Evolutionary conservation across 2,888 invertebrate genomes (phyloP).

Genomic region (Chymomyza amoena): DNA sequence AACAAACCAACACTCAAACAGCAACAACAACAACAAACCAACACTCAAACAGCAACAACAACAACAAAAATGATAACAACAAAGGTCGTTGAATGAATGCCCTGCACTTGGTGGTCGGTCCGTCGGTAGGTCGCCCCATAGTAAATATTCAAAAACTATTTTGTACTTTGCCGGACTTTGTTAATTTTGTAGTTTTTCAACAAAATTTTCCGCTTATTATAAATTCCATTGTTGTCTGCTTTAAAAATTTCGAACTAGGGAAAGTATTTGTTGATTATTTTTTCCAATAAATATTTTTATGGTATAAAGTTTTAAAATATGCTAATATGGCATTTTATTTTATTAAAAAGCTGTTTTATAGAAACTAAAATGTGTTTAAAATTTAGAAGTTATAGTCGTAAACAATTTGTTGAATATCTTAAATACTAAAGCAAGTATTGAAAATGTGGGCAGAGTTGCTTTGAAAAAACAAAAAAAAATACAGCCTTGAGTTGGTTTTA

Average conservation of each 20-base stretch:
- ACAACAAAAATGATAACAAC: not conserved
- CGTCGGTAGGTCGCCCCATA: too few species aligned
- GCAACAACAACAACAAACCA: not conserved
- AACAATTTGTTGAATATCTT: too few species aligned
- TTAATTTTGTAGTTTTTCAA: not conserved
- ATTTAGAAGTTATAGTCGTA: too few species aligned
- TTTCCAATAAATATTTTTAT: not conserved
- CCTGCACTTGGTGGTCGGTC: not conserved
- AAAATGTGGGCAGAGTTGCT: too few species aligned
- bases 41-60: not conserved
- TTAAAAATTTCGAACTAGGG: conserved; percentile 29
- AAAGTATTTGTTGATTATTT: conserved; percentile 13
- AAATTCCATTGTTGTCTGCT: conserved; percentile 37
- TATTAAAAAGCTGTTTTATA: not conserved
- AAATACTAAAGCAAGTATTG: too few species aligned
- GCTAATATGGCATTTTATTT: not conserved
- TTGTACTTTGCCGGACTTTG: not conserved
- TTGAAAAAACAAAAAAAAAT: too few species aligned
- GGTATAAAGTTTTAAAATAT: not conserved
- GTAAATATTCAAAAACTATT: not conserved
- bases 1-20: not conserved
- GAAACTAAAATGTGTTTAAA: not conserved
- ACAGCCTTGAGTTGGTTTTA: too few species aligned
- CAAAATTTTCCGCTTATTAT: conserved; percentile 59
- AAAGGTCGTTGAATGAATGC: not conserved